These are phyloP conservation scores for Agrotis puta DNA, from an alignment of 2,888 invertebrate genomes.

Conservation along the genomic window DNA sequence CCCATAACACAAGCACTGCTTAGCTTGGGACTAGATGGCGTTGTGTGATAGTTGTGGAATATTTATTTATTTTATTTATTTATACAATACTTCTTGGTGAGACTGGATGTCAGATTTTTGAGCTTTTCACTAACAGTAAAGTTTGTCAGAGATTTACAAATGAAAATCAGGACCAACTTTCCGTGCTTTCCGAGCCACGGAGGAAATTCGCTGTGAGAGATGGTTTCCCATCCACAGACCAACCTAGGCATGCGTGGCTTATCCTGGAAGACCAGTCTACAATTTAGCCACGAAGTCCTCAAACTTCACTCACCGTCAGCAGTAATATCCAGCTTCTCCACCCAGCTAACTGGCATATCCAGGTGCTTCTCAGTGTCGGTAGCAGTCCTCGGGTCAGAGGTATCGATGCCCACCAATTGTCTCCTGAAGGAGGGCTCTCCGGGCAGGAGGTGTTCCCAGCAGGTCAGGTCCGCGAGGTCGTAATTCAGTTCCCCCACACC, in stretches of 20 bases:
- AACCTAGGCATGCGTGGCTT: too few relatives aligned
- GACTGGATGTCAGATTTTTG: neutral
- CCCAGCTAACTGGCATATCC: conserved; percentile 95
- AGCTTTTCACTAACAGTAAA: neutral
- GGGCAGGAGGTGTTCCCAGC: conserved; percentile 94
- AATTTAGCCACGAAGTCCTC: neutral
- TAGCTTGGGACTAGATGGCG: too few relatives aligned
- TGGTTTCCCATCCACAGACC: too few relatives aligned
- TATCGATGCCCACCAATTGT: conserved; percentile 89
- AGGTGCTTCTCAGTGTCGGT: conserved; percentile 93
- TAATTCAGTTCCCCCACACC: conserved; percentile 91
- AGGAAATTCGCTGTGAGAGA: too few relatives aligned
- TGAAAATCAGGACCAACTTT: neutral
- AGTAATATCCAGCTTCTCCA: conserved; percentile 92
- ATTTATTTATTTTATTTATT: too few relatives aligned
- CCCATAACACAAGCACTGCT: too few relatives aligned
- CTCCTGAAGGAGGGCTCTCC: conserved; percentile 92
- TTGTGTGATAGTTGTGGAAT: too few relatives aligned
- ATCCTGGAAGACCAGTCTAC: neutral
- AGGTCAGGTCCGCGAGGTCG: conserved; percentile 90
- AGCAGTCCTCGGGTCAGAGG: conserved; percentile 81
- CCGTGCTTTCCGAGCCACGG: neutral
- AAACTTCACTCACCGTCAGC: conserved; percentile 83
- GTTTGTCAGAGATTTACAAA: neutral
- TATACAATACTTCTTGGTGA: too few relatives aligned